Base-by-base conservation (phyloP, 2,888 invertebrate genomes). In the Nineta flava region DNA sequence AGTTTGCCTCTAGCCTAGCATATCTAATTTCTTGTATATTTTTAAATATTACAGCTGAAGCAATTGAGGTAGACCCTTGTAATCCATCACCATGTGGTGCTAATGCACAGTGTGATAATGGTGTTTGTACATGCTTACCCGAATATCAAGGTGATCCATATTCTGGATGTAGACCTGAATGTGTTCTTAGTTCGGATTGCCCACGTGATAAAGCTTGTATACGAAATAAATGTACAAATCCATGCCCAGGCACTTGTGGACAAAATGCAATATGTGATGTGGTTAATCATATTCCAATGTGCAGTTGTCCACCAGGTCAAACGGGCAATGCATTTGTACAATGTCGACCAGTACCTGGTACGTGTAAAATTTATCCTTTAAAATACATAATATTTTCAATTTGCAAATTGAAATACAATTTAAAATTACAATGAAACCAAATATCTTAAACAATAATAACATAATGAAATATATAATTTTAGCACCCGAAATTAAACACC, bases 241-340 rank as follows among this genome's bases (percentile, higher is more conserved):
- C 84, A 13, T 87, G 85, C 59, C 76, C 74, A 53, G 83, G 79
- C 58, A 79, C 78, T 17, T 87, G 87, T 64, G 85, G 83, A 9
- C 62, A 72, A 49, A 76, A 76, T 56, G 83, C 85, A 10, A 64
- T 75, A 53, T 87, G 87, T 58, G 74, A 78, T 61, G 83, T 84
- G 3, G 72, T 81, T 42, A 83, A 83, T 61, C 86, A 87, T 59
- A 79, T 81, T 55, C 82, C 86, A 7, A 80, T 80, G 51, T 80
- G 80, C 56, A 69, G 68, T 49, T 79, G 79, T 58, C 64, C 69
- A 7, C 56, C 59, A 49, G 67, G 67, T 9, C 78, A 72, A 53
- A 77, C 77, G 53, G 85, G 85, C 26, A 81, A 84, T 71, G 83
- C 84, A 10, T 83, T 84, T 61, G 71, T 74, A 4, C 66, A 72